These are phyloP conservation scores for Atta cephalotes DNA, from an alignment of 1,140 invertebrate genomes.

Conservation along the genomic window DNA sequence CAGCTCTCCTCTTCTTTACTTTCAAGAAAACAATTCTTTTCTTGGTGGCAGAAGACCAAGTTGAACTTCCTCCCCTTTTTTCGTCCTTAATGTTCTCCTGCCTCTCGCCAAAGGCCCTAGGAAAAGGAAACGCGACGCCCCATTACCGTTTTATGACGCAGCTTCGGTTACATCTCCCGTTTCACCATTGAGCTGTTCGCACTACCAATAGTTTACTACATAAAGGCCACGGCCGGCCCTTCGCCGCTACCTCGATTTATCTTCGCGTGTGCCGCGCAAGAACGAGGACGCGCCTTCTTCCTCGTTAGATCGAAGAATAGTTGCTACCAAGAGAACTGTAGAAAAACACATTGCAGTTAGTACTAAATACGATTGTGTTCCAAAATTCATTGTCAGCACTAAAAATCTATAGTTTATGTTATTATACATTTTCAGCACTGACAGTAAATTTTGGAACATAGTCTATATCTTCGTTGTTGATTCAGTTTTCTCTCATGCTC, in stretches of 20 bases:
- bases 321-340: background rate
- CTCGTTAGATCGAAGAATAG: conserved; percentile 40
- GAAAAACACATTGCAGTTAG: background rate
- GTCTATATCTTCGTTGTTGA: background rate
- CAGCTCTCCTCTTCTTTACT: background rate
- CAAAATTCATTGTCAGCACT: too few relatives aligned
- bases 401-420: too few relatives aligned
- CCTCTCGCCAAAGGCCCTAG: conserved; percentile 66
- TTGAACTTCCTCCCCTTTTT: conserved; percentile 54
- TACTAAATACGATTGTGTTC: background rate
- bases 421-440: too few relatives aligned
- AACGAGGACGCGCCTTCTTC: conserved; percentile 47
- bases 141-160: conserved; percentile 85
- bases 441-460: too few relatives aligned
- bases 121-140: conserved; percentile 85
- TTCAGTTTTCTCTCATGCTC: background rate
- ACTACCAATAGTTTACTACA: conserved; percentile 83
- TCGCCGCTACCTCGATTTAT: conserved; percentile 75
- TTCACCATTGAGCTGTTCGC: conserved; percentile 85
- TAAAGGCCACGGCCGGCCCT: conserved; percentile 79
- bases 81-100: conserved; percentile 67
- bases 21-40: conserved; percentile 60
- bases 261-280: conserved; percentile 60
- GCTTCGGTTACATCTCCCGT: conserved; percentile 85
- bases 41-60: conserved; percentile 31